Conservation (phyloP, 1,140 invertebrate species). For the Heliothis subflexa region DNA sequence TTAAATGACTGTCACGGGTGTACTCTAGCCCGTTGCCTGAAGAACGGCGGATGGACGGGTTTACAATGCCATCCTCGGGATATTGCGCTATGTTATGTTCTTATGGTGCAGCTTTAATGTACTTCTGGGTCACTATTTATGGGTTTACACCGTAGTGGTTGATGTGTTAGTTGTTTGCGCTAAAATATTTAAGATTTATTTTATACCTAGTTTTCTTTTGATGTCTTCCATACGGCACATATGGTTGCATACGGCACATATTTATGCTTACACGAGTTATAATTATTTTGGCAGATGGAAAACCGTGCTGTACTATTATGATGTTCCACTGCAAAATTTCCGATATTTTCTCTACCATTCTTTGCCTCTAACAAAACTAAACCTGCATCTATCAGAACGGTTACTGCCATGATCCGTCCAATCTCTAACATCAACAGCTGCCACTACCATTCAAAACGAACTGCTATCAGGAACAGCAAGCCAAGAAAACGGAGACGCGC, state of each 20-base stretch:
- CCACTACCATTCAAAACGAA: background rate
- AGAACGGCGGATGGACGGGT: slow-evolving; percentile 72
- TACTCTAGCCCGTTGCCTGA: slow-evolving; percentile 72
- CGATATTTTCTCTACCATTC: too few relatives aligned
- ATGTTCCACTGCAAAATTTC: too few relatives aligned
- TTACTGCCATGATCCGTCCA: too few relatives aligned
- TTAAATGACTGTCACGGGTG: slow-evolving; percentile 85
- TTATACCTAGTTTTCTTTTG: too few relatives aligned
- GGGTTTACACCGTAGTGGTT: background rate
- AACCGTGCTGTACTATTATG: too few relatives aligned
- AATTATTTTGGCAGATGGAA: too few relatives aligned
- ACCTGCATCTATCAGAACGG: too few relatives aligned
- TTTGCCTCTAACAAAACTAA: too few relatives aligned
- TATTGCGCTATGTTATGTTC: slow-evolving; percentile 79
- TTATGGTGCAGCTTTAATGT: slow-evolving; percentile 31
- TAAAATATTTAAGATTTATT: too few relatives aligned
- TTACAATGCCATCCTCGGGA: slow-evolving; percentile 64
- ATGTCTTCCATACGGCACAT: too few relatives aligned
- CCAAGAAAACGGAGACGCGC: background rate
- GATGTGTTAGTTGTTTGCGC: background rate
- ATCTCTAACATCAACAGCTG: background rate
- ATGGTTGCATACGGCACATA: too few relatives aligned
- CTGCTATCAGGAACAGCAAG: background rate
- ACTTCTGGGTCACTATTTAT: slow-evolving; percentile 4
- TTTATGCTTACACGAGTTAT: too few relatives aligned